Evolutionary conservation across 2,888 invertebrate genomes (phyloP), one percentile per base, ranked within the genome.

Genomic region (Ophraella communa): DNA sequence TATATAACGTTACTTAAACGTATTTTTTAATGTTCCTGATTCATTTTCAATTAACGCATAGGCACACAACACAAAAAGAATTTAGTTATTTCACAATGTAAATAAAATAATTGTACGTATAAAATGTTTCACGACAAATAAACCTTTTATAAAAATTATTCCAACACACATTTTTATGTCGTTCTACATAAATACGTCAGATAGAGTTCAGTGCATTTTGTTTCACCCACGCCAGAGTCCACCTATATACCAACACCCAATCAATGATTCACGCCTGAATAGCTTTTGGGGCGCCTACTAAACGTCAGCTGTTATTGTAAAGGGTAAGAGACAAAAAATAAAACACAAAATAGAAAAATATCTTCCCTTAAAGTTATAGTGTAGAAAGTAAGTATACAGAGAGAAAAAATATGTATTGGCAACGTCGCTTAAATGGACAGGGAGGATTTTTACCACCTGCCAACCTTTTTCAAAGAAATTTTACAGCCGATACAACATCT

Each of bases 301-400:
- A 58, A 62, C 64, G 68, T 70, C 69, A 69, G 69, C 70, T 69
- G 70, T 69, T 68, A 57, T 21, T 42, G n/a, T 30, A n/a, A 14
- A 30, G 55, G 62, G 47, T 57, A 18, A 44, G 23, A 49, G 14
- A 57, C 33, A 27, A 52, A 52, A 47, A 51, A 14, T n/a, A 42
- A 30, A 49, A 35, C 17, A 30, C 45, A 52, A 60, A 17, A 39
- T 3, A 39, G 7, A 17, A 39, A 33, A 35, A 39, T 17, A 39
- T 7, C 30, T 30, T 17, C 39, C 39, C 14, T 7, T 14, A 4
- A 14, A 14, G 14, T 14, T 39, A 39, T 8, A 17, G 14, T 14
- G 7, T 5, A 39, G 14, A 14, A 39, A 30, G 30, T 10, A 27
- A 10, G 27, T 27, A 27, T n/a, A n/a, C 3, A 7, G 27, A 27